Conservation (phyloP, 2,797 vertebrate species). For the Macroramphosus scolopax region DNA sequence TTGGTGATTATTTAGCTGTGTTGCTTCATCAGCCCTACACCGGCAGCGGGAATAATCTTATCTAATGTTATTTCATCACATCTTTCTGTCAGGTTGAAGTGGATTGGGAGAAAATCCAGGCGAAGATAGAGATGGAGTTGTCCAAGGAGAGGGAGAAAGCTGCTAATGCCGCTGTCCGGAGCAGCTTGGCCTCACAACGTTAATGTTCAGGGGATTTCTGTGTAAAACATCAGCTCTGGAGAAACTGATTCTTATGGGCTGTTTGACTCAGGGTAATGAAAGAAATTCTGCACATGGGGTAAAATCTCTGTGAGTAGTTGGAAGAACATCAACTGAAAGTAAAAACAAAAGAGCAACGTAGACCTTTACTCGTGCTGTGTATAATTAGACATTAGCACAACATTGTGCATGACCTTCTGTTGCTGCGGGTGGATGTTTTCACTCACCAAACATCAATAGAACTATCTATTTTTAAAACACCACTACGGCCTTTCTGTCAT, state of each 20-base stretch:
- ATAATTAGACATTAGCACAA: no score
- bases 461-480: constrained; percentile 2
- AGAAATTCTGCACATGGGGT: constrained; percentile 2
- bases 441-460: no score
- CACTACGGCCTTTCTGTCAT: constrained; percentile 21
- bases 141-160: constrained; percentile 87
- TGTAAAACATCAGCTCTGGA: constrained; percentile 12
- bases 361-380: no score
- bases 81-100: constrained; percentile 86
- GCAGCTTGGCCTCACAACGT: constrained; percentile 72
- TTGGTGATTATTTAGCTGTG: no score
- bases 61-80: constrained; percentile 15
- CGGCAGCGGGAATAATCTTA: background rate
- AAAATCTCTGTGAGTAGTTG: no score
- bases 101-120: constrained; percentile 96
- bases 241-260: constrained; percentile 14
- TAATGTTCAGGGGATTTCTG: constrained; percentile 23
- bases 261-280: constrained; percentile 16
- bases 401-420: no score
- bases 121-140: constrained; percentile 94
- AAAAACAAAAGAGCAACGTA: constrained; percentile 17
- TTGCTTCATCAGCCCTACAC: constrained; percentile 1
- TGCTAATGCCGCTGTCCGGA: constrained; percentile 66
- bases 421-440: no score
- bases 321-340: constrained; percentile 18